Evolutionary conservation across 2,888 invertebrate species (phyloP), one percentile per base, ranked within the genome.

Genomic region (Luffia ferchaultella): DNA sequence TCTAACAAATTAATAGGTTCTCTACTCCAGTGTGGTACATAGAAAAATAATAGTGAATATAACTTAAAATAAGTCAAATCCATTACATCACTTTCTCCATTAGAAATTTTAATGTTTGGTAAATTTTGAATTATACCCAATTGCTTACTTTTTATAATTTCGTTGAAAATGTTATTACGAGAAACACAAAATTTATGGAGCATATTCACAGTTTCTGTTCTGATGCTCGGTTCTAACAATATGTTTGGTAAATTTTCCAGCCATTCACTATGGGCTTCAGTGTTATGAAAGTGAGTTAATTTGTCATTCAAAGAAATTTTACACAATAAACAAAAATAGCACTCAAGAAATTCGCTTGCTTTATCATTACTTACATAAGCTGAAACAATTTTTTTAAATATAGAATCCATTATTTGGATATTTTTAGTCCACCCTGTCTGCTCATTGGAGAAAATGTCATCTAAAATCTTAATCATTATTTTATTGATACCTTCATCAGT

Each of bases 141-240:
- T 9, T 86, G 60, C 45, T 80, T 74, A 1, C 75, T 67, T 43
- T 73, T 70, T 1, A 89, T 61, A 0, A 85, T 73, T 3, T 64
- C 55, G 56, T 87, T 77, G 54, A 90, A 88, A 12, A 70, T 65
- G 16, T 51, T 53, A 60, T 86, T 87, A 55, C 79, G 84, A 49
- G 84, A 82, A 48, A 86, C 83, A 17, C 88, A 87, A 63, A 90
- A 83, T 54, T 82, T 77, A 16, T 86, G 82, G 54, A 90, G 71
- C 3, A 86, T 86, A 50, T 86, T 62, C n/a, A 90, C 63, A 2
- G 86, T 85, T 57, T 85, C 72, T 42, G 74, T 64, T 42, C 80
- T 79, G 5, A 90, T 58, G 47, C 65, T 73, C 42, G 75, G 62
- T n/a, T 78, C 70, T 52, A 86, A 70, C 46, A 90, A 68, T 52